These are phyloP conservation scores for Premnoplex brunnescens DNA, from an alignment of 2,797 vertebrate genomes.

Conservation along the genomic window DNA sequence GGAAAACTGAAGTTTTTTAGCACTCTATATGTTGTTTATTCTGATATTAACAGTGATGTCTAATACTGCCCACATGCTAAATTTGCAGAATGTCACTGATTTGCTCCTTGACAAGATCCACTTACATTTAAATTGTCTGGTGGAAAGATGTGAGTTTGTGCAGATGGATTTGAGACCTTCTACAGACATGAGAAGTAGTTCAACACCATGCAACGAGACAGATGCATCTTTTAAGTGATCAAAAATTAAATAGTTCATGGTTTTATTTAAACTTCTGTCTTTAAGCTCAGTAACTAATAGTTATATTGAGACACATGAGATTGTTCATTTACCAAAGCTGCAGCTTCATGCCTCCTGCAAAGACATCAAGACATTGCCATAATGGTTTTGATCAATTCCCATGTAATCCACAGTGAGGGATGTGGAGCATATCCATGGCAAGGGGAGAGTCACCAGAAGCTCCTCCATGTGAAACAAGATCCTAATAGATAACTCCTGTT, in stretches of 20 bases:
- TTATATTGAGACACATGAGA: not conserved
- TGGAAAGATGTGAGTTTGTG: not conserved
- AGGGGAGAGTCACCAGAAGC: not conserved
- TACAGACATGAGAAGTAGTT: not conserved
- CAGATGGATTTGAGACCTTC: not conserved
- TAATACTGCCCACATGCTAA: not conserved
- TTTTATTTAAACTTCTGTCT: not conserved
- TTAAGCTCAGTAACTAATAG: not conserved
- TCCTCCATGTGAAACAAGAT: not conserved
- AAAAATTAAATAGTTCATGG: not conserved
- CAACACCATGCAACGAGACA: not conserved
- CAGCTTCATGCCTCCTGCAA: not conserved
- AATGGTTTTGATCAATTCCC: not conserved
- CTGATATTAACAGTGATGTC: not conserved
- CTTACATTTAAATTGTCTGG: not conserved
- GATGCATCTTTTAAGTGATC: not conserved
- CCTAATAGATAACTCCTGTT: not conserved
- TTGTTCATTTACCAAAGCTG: not conserved
- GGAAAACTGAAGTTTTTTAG: not conserved
- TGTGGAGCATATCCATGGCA: not conserved
- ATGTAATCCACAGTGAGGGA: not conserved
- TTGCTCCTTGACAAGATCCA: constrained; percentile 1
- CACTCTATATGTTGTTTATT: not conserved
- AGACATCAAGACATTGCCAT: fast-evolving
- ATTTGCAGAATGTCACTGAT: not conserved